These are phyloP conservation scores for Alexandromys oeconomus DNA, from an alignment of 2,797 vertebrate species.

Conservation along the genomic window DNA sequence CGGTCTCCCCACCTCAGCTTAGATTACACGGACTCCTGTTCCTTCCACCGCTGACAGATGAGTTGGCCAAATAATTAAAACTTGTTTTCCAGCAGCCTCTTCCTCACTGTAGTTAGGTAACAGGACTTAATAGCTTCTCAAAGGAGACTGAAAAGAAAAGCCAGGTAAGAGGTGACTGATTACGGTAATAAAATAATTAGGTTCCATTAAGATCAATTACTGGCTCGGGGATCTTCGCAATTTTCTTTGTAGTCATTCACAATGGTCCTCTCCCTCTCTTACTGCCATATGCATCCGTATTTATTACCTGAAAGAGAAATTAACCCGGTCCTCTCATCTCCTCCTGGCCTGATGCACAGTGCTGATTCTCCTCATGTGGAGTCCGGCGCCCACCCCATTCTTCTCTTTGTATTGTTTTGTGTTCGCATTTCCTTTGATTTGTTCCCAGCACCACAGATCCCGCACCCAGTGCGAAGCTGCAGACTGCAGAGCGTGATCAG, in stretches of 20 bases:
- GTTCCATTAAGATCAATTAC: slow-evolving; percentile 81
- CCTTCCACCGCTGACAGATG: slow-evolving; percentile 22
- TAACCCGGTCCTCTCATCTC: slow-evolving; percentile 51
- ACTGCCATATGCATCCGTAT: slow-evolving; percentile 41
- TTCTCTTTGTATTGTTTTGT: slow-evolving; percentile 1
- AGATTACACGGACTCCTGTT: neutral
- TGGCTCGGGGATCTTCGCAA: slow-evolving; percentile 46
- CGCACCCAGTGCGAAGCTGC: neutral
- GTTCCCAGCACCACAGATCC: neutral
- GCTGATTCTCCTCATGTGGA: neutral
- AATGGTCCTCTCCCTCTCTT: slow-evolving; percentile 52
- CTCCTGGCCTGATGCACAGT: neutral
- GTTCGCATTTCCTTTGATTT: slow-evolving; percentile 57
- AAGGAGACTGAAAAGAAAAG: slow-evolving; percentile 60
- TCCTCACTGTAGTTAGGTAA: slow-evolving; percentile 46
- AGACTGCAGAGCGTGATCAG: neutral
- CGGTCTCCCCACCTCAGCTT: neutral
- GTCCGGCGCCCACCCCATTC: neutral
- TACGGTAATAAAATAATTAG: slow-evolving; percentile 79
- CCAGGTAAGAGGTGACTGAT: slow-evolving; percentile 72
- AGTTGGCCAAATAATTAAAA: slow-evolving; percentile 64
- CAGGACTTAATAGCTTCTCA: slow-evolving; percentile 70
- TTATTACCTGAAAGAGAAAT: slow-evolving; percentile 71
- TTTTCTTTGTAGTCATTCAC: slow-evolving; percentile 72
- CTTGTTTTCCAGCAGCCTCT: slow-evolving; percentile 61